phyloP scores from a whole-genome alignment of 2,888 invertebrate genomes.

The Plusia festucae region DNA sequence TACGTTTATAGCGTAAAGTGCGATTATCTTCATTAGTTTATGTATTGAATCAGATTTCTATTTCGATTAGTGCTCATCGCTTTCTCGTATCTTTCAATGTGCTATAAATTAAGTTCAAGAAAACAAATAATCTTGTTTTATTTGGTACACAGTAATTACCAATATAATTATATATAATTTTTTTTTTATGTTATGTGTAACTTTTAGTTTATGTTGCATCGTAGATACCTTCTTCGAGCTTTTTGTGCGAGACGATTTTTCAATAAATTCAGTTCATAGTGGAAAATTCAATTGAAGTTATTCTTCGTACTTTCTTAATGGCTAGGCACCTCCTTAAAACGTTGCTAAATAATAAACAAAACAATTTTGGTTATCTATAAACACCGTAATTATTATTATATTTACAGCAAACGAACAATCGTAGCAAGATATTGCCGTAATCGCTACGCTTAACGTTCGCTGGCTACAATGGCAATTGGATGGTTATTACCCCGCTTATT shows the following conservation, averaged over 20 bases:
- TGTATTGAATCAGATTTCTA: not conserved
- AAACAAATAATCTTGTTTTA: too few species aligned
- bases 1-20: not conserved
- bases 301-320: too few species aligned
- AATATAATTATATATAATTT: too few species aligned
- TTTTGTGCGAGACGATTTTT: too few species aligned
- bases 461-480: constrained; percentile 34
- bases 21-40: not conserved
- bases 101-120: too few species aligned
- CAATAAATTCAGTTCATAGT: too few species aligned
- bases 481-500: constrained; percentile 18
- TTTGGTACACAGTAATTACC: too few species aligned
- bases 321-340: not conserved
- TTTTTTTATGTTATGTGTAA: too few species aligned
- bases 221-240: too few species aligned
- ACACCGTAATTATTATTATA: constrained; percentile 35
- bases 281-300: too few species aligned
- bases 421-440: constrained; percentile 23
- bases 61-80: not conserved
- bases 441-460: constrained; percentile 31
- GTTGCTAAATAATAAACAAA: constrained; percentile 12
- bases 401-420: constrained; percentile 41
- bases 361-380: constrained; percentile 25
- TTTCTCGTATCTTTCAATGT: not conserved
- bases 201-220: too few species aligned